Percentiles rank a stretch among this genome's conserved stretches.
These are phyloP conservation scores for Drosophila miranda DNA, from an alignment of 1,140 invertebrate species.

Conservation along the genomic window DNA sequence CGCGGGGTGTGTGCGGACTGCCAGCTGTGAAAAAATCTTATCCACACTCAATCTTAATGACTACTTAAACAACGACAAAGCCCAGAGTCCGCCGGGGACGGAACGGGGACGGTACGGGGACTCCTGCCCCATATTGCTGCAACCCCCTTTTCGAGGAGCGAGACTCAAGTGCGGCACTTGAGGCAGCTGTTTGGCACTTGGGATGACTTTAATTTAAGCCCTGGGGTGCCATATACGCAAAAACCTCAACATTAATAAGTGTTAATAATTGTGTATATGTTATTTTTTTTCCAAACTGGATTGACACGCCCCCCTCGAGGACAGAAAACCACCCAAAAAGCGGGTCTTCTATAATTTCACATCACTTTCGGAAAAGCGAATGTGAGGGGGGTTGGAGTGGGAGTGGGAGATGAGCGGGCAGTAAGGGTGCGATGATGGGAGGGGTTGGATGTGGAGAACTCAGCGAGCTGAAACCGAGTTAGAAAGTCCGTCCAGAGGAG, in stretches of 20 bases:
- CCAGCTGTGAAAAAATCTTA: slow-evolving; percentile 75
- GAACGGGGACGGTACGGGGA: background rate
- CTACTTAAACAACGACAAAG: slow-evolving; percentile 73
- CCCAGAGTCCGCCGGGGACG: background rate
- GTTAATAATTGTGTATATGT: slow-evolving; percentile 71
- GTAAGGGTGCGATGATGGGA: background rate
- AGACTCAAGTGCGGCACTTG: slow-evolving; percentile 63
- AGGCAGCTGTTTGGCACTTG: slow-evolving; percentile 55
- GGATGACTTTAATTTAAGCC: slow-evolving; percentile 73
- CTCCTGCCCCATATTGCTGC: slow-evolving; percentile 4
- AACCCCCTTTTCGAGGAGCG: slow-evolving; percentile 15
- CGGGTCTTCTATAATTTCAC: slow-evolving; percentile 62
- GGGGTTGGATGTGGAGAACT: slow-evolving; percentile 6
- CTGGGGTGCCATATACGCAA: slow-evolving; percentile 68
- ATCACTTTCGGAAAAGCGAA: slow-evolving; percentile 64
- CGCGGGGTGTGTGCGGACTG: slow-evolving; percentile 1
- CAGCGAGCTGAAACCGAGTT: slow-evolving; percentile 51
- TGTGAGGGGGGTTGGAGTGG: slow-evolving; percentile 6
- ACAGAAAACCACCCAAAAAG: slow-evolving; percentile 34
- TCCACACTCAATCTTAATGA: slow-evolving; percentile 75
- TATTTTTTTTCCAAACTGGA: slow-evolving; percentile 30
- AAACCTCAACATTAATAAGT: slow-evolving; percentile 81
- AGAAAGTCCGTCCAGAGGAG: slow-evolving; percentile 71
- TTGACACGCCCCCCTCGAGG: slow-evolving; percentile 46
- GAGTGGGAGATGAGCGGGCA: background rate